Evolutionary conservation across 2,113 vertebrate genomes (phyloP).

Genomic region (Mustela nigripes): DNA sequence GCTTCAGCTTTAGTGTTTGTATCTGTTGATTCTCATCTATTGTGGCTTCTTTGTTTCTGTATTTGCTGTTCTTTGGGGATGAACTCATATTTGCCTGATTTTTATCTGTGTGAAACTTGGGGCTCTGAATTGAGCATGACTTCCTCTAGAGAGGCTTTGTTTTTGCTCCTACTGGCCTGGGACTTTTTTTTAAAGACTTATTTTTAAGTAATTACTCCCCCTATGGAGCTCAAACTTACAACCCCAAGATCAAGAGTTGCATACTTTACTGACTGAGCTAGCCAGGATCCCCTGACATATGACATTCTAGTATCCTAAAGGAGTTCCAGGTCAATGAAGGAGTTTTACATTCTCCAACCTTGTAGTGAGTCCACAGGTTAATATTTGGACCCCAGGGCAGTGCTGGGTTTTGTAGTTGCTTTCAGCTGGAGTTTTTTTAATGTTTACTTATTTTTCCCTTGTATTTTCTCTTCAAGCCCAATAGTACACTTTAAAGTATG

Average conservation of each 20-base stretch:
- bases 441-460: slow-evolving; percentile 32
- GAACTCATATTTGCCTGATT: not conserved
- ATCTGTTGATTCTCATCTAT: not conserved
- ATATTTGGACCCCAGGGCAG: not conserved
- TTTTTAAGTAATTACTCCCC: not conserved
- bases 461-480: slow-evolving; percentile 28
- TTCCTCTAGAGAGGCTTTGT: not conserved
- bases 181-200: not conserved
- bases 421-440: not conserved
- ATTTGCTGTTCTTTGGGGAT: not conserved
- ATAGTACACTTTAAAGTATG: not conserved
- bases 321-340: not conserved
- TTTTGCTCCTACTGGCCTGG: not conserved
- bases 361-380: not conserved
- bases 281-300: not conserved
- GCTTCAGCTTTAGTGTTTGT: not conserved
- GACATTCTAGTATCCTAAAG: not conserved
- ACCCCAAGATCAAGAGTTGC: not conserved
- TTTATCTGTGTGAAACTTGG: slow-evolving; percentile 15
- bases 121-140: not conserved
- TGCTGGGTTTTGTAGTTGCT: not conserved
- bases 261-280: not conserved
- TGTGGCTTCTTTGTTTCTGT: not conserved
- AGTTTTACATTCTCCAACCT: not conserved
- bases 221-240: not conserved